A percentile compares a stretch with the other conserved stretches of the same genome.
These are phyloP conservation scores for Erinaceus europaeus DNA, from an alignment of 2,113 vertebrate species.

Conservation along the genomic window DNA sequence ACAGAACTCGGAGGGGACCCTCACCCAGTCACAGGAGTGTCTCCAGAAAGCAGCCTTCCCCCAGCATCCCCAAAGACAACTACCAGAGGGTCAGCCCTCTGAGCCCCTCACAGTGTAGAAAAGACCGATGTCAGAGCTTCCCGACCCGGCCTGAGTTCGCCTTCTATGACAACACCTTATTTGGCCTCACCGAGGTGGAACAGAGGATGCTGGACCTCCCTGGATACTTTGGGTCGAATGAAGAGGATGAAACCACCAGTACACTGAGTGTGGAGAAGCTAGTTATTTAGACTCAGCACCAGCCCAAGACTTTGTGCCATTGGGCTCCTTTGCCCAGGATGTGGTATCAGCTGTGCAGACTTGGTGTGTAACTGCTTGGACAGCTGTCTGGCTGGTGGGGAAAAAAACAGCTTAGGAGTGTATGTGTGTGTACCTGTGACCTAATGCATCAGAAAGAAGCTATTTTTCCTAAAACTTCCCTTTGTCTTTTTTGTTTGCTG, in stretches of 20 bases:
- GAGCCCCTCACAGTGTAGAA: conserved; percentile 85
- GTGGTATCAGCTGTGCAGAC: not conserved
- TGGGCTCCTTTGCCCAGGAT: not conserved
- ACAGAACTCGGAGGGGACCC: conserved; percentile 86
- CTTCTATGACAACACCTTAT: conserved; percentile 87
- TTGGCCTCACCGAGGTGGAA: conserved; percentile 90
- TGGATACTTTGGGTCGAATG: conserved; percentile 85
- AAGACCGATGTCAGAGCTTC: conserved; percentile 89
- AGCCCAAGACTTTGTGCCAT: too few species aligned
- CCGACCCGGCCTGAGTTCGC: conserved; percentile 86
- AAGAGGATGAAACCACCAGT: conserved; percentile 83
- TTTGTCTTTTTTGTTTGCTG: too few species aligned
- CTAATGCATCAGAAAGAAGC: not conserved
- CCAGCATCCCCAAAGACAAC: conserved; percentile 73
- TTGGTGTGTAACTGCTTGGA: not conserved
- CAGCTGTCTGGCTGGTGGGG: not conserved
- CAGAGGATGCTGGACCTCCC: conserved; percentile 92
- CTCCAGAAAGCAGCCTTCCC: conserved; percentile 86
- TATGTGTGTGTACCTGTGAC: not conserved
- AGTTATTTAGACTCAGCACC: conserved; percentile 75
- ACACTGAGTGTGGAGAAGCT: conserved; percentile 85
- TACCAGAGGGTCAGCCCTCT: conserved; percentile 84
- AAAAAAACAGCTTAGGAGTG: not conserved
- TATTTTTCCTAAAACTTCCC: conserved; percentile 32
- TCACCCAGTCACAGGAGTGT: conserved; percentile 88